phyloP scores from a whole-genome alignment of 2,888 invertebrate genomes.

The Beris morrisii region DNA sequence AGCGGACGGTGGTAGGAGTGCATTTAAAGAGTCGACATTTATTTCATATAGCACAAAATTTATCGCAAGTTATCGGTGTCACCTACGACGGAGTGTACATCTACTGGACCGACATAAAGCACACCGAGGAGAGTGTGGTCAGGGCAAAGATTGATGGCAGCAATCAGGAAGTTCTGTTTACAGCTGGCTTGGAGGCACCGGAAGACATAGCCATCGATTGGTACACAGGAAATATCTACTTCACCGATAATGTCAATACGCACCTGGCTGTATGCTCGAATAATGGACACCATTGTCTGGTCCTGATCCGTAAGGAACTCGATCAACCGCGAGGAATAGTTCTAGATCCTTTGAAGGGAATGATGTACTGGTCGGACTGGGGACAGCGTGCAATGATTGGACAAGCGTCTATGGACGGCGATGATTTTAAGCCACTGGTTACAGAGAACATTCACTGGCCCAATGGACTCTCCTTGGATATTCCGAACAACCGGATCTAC shows the following conservation, averaged over 20 bases:
- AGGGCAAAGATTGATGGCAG: conserved; percentile 65
- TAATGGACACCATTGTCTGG: conserved; percentile 68
- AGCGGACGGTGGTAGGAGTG: conserved; percentile 65
- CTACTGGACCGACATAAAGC: conserved; percentile 77
- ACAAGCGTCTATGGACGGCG: conserved; percentile 84
- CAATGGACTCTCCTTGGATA: conserved; percentile 83
- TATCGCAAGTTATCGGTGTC: conserved; percentile 66
- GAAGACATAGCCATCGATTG: conserved; percentile 79
- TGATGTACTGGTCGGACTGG: conserved; percentile 94
- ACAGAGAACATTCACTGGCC: conserved; percentile 72
- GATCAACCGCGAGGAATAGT: conserved; percentile 71
- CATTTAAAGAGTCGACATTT: conserved; percentile 61
- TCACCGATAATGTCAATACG: conserved; percentile 71
- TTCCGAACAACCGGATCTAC: conserved; percentile 76
- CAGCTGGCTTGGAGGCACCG: conserved; percentile 69
- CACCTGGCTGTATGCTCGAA: conserved; percentile 74
- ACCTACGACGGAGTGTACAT: conserved; percentile 69
- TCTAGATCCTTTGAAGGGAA: conserved; percentile 70
- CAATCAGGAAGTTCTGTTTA: conserved; percentile 62
- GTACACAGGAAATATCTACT: conserved; percentile 79
- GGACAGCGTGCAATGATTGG: conserved; percentile 73
- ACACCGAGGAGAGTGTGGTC: conserved; percentile 72
- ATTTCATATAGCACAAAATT: conserved; percentile 56
- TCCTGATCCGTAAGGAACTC: conserved; percentile 63
- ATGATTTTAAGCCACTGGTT: conserved; percentile 63